Percentiles rank a stretch among this genome's conserved stretches.
These are phyloP conservation scores for Cinara cedri DNA, from an alignment of 2,888 invertebrate genomes.

Conservation along the genomic window DNA sequence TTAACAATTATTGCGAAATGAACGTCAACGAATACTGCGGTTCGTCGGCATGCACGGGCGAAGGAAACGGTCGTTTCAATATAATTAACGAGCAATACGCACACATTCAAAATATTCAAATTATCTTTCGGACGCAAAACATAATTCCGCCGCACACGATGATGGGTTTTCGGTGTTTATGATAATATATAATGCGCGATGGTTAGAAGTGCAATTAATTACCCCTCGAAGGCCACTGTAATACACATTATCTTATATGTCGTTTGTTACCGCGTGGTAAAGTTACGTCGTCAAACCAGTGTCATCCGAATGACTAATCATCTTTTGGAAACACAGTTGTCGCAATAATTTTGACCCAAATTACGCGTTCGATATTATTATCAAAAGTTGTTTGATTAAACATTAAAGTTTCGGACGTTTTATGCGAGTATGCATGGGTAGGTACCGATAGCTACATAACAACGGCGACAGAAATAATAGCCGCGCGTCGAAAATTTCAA, in stretches of 20 bases:
- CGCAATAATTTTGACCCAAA: background rate
- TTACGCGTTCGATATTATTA: background rate
- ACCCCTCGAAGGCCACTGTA: background rate
- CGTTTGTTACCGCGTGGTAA: background rate
- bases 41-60: too few relatives aligned
- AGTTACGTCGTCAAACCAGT: constrained; percentile 5
- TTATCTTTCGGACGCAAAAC: constrained; percentile 18
- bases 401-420: too few relatives aligned
- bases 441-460: too few relatives aligned
- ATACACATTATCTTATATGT: background rate
- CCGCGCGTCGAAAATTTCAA: too few relatives aligned
- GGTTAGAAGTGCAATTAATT: constrained; percentile 25
- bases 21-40: too few relatives aligned
- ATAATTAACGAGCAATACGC: constrained; percentile 10
- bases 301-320: constrained; percentile 2
- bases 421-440: too few relatives aligned
- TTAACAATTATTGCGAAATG: background rate
- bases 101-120: constrained; percentile 15
- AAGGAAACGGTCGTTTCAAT: background rate
- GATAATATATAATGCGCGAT: background rate
- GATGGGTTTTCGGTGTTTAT: background rate
- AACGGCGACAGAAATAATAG: too few relatives aligned
- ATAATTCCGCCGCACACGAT: background rate
- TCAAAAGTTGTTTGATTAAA: background rate
- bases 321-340: background rate